These are phyloP conservation scores for Gobio occitaniae DNA, from an alignment of 2,797 vertebrate genomes.

Conservation along the genomic window DNA sequence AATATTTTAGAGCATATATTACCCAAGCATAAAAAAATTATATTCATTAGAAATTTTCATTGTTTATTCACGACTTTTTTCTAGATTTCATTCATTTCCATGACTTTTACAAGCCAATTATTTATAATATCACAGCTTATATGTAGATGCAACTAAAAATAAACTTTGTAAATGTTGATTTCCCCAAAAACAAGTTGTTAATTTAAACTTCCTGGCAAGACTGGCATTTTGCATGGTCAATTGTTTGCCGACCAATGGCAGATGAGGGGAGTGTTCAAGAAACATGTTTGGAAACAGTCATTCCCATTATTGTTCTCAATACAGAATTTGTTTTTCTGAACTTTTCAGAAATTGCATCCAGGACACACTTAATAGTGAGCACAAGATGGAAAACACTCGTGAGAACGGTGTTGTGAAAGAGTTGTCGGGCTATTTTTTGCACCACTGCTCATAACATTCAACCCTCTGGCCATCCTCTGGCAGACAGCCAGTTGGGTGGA, in stretches of 20 bases:
- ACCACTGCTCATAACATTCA: conserved; percentile 49
- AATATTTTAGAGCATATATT: too few relatives aligned
- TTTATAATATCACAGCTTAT: background rate
- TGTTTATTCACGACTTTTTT: background rate
- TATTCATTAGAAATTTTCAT: background rate
- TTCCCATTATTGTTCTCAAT: background rate
- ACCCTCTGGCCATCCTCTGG: conserved; percentile 53
- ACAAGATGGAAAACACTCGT: conserved; percentile 24
- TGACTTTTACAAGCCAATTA: background rate
- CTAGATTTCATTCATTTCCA: background rate
- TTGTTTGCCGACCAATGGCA: background rate
- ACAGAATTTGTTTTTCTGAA: background rate
- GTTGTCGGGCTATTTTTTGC: conserved; percentile 40
- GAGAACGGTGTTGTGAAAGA: conserved; percentile 42
- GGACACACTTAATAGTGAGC: background rate
- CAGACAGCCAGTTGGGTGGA: conserved; percentile 39
- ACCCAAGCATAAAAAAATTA: too few relatives aligned
- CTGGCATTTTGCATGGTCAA: background rate
- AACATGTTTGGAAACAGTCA: background rate
- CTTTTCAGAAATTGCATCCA: background rate
- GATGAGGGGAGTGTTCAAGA: background rate
- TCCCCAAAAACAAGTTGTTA: background rate
- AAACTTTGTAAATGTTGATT: background rate
- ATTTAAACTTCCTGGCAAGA: background rate
- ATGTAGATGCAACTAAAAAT: background rate